Percentiles rank a stretch among this genome's conserved stretches.
phyloP scores from a whole-genome alignment of 2,888 invertebrate genomes.

The Plagiodera versicolora region DNA sequence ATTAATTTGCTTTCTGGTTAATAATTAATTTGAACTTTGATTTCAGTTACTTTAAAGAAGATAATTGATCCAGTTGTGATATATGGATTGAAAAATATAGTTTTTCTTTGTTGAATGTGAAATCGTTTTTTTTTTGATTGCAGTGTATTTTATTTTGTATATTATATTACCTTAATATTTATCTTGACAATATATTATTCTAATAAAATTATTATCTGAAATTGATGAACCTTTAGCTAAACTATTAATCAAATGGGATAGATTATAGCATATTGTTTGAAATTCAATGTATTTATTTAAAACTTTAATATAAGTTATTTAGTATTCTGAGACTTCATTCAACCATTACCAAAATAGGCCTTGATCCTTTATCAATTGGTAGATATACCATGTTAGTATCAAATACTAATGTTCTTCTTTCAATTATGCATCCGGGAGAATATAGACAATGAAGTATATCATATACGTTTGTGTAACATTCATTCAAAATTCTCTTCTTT shows the following conservation, averaged over 20 bases:
- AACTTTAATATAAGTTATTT: neutral
- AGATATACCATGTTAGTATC: neutral
- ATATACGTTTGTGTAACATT: too few relatives aligned
- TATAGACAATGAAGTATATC: too few relatives aligned
- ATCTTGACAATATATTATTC: neutral
- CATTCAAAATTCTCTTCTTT: too few relatives aligned
- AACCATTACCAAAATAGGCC: neutral
- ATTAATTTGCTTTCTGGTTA: neutral
- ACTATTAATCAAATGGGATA: neutral
- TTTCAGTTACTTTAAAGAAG: conserved; percentile 1
- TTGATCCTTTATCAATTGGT: neutral
- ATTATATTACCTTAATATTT: neutral
- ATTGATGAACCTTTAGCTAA: neutral
- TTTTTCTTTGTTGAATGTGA: neutral
- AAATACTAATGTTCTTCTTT: too few relatives aligned
- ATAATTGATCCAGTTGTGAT: conserved; percentile 1
- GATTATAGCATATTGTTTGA: neutral
- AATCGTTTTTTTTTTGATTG: neutral
- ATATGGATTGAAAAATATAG: neutral
- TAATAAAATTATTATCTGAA: neutral
- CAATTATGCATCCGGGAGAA: too few relatives aligned
- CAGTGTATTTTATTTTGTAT: conserved; percentile 1
- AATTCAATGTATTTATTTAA: conserved; percentile 1
- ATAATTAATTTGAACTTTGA: neutral
- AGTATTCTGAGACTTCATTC: neutral